Evolutionary conservation across 2,888 invertebrate genomes (phyloP).

Genomic region (Limnephilus rhombicus): DNA sequence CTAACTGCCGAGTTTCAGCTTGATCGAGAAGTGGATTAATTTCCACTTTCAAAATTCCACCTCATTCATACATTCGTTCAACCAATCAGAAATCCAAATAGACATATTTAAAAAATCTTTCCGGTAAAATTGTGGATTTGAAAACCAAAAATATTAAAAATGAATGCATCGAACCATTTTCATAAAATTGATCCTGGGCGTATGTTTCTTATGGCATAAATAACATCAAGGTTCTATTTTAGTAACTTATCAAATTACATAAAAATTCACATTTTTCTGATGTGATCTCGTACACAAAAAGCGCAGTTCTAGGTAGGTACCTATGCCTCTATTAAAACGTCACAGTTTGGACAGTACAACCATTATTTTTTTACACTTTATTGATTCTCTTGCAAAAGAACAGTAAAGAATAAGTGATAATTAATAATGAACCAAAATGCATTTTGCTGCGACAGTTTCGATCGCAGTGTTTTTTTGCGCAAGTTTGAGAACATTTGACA

Average conservation of each 20-base stretch:
- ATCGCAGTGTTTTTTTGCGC: not conserved
- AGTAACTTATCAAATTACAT: not conserved
- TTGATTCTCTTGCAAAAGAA: not conserved
- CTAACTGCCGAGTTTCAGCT: too few species aligned
- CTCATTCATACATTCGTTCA: too few species aligned
- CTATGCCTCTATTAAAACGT: not conserved
- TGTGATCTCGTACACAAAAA: not conserved
- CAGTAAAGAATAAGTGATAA: not conserved
- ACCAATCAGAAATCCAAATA: too few species aligned
- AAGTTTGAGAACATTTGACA: conserved; percentile 34
- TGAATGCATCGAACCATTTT: not conserved
- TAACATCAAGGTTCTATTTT: not conserved
- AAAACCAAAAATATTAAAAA: not conserved
- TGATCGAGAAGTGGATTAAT: too few species aligned
- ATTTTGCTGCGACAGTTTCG: not conserved
- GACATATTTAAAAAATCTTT: not conserved
- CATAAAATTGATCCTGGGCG: not conserved
- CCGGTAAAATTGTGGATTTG: not conserved
- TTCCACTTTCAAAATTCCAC: too few species aligned
- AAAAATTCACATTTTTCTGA: not conserved
- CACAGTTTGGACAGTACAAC: not conserved
- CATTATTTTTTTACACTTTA: not conserved
- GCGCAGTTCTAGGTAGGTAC: not conserved
- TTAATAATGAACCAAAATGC: not conserved
- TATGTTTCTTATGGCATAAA: not conserved